phyloP scores from a whole-genome alignment of 1,140 invertebrate genomes.

The Cyphomyrmex costatus region DNA sequence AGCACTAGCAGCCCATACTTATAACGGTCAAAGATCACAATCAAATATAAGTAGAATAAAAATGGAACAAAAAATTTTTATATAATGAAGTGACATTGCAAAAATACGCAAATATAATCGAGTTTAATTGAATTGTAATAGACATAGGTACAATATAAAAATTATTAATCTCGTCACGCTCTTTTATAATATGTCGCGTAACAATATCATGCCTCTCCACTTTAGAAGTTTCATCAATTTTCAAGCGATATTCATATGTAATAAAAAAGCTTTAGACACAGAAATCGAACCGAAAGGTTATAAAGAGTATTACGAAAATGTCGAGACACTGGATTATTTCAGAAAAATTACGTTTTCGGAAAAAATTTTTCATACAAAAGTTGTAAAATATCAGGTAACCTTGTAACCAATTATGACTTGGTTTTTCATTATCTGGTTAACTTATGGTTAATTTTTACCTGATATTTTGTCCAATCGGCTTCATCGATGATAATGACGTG shows the following conservation, averaged over 20 bases:
- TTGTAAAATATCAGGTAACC: too few relatives aligned
- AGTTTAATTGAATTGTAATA: constrained; percentile 1
- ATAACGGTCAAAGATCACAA: too few relatives aligned
- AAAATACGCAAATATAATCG: neutral
- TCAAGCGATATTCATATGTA: neutral
- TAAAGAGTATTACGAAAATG: too few relatives aligned
- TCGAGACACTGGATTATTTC: too few relatives aligned
- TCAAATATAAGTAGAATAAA: neutral
- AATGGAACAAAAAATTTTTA: neutral
- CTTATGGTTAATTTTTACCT: too few relatives aligned
- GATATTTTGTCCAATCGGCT: too few relatives aligned
- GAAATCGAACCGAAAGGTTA: neutral
- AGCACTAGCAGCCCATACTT: too few relatives aligned
- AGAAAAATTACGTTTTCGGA: too few relatives aligned
- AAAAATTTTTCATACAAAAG: too few relatives aligned
- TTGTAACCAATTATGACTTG: too few relatives aligned
- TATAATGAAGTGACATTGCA: neutral
- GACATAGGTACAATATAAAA: neutral
- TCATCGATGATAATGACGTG: too few relatives aligned
- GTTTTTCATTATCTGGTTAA: too few relatives aligned
- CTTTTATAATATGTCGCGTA: neutral
- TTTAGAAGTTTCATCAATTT: constrained; percentile 17
- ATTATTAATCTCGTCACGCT: neutral
- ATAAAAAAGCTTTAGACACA: neutral
- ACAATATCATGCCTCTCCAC: neutral